Conservation (phyloP, 2,113 vertebrate species). For the Eptesicus fuscus region DNA sequence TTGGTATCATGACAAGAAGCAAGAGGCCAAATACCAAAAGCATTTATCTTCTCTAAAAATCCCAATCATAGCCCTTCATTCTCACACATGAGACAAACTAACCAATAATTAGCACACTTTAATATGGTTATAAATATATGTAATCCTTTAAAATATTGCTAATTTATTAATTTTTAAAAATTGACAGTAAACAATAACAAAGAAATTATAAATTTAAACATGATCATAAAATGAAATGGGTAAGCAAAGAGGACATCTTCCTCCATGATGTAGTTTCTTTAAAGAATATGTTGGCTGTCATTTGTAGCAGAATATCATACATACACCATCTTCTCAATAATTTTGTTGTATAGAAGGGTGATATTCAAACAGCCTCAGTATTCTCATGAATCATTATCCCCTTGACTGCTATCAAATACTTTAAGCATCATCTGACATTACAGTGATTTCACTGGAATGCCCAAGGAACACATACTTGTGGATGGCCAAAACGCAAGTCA, state of each 20-base stretch:
- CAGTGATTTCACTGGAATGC: not conserved
- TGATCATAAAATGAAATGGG: not conserved
- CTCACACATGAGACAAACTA: not conserved
- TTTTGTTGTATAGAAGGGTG: not conserved
- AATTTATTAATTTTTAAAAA: not conserved
- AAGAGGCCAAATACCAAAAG: not conserved
- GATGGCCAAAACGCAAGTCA: not conserved
- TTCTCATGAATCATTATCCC: slow-evolving; percentile 34
- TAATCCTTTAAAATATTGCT: not conserved
- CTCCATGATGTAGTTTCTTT: not conserved
- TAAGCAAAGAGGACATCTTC: not conserved
- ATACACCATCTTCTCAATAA: not conserved
- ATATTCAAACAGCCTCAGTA: not conserved
- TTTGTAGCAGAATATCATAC: not conserved
- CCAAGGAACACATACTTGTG: not conserved
- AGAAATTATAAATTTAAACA: not conserved
- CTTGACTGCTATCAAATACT: not conserved
- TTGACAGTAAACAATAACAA: not conserved
- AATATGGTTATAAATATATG: not conserved
- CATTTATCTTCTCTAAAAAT: slow-evolving; percentile 2
- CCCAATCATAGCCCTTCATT: not conserved
- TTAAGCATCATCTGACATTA: not conserved
- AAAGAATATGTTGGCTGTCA: not conserved
- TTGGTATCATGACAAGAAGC: not conserved
- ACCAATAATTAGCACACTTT: not conserved